Conservation (phyloP, 2,113 vertebrate genomes). For the Cacatua alba region DNA sequence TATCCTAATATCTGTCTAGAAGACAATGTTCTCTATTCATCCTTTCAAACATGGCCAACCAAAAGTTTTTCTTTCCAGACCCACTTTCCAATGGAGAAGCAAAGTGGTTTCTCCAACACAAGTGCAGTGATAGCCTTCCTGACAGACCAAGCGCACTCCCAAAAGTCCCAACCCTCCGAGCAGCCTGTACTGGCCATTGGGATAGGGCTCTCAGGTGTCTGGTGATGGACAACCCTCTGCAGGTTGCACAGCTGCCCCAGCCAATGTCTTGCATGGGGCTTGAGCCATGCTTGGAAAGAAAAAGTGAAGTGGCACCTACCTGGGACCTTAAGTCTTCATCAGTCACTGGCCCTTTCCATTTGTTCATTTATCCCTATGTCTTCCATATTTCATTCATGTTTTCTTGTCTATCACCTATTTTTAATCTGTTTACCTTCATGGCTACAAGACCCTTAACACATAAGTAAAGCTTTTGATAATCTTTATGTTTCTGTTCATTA, state of each 20-base stretch:
- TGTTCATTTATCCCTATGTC: not conserved
- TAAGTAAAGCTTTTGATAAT: not conserved
- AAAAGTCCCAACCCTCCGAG: rapidly evolving
- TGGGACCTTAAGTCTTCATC: not conserved
- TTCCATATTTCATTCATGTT: not conserved
- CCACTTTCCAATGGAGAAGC: not conserved
- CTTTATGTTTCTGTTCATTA: not conserved
- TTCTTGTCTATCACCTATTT: not conserved
- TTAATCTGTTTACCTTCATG: not conserved
- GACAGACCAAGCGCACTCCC: not conserved
- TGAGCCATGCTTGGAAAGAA: not conserved
- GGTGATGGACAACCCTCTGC: not conserved
- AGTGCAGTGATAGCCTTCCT: not conserved
- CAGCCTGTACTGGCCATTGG: not conserved
- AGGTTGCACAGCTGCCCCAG: not conserved
- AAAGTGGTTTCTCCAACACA: not conserved
- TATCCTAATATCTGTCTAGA: not conserved
- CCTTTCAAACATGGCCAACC: not conserved
- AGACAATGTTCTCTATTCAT: not conserved
- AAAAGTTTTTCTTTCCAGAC: not conserved
- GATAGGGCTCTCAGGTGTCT: not conserved
- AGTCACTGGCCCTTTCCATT: not conserved
- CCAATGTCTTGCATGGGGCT: no score
- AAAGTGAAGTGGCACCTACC: not conserved
- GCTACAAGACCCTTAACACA: not conserved